phyloP scores from a whole-genome alignment of 2,113 vertebrate species.

The Poeciliopsis retropinna region DNA sequence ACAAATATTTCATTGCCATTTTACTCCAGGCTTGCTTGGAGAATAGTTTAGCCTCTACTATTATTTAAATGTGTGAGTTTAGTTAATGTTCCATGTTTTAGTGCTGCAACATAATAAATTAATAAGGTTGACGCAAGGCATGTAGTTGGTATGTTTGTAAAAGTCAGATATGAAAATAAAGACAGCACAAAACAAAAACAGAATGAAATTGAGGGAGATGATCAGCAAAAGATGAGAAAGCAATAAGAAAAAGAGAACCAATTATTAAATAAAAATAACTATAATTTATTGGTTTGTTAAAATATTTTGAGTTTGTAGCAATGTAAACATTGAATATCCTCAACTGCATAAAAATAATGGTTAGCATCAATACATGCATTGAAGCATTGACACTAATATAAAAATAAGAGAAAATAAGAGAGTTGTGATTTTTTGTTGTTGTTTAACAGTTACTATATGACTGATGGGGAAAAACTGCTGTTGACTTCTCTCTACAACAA shows the following conservation, averaged over 20 bases:
- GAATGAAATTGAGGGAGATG: too few relatives aligned
- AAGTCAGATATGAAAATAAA: too few relatives aligned
- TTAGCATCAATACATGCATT: background rate
- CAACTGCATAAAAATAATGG: background rate
- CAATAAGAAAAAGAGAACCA: background rate
- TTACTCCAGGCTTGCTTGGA: background rate
- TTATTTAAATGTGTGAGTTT: background rate
- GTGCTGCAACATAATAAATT: background rate
- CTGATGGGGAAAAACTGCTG: conserved; percentile 43
- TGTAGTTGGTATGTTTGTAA: too few relatives aligned
- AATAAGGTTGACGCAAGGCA: too few relatives aligned
- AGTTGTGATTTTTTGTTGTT: too few relatives aligned
- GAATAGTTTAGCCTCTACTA: conserved; percentile 1
- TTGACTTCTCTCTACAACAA: conserved; percentile 40
- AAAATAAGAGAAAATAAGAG: background rate
- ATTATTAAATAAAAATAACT: background rate
- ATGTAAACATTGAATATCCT: background rate
- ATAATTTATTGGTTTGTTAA: background rate
- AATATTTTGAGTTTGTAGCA: too few relatives aligned
- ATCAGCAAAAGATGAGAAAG: too few relatives aligned
- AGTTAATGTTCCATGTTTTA: background rate
- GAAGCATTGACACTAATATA: background rate
- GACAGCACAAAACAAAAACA: too few relatives aligned
- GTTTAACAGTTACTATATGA: conserved; percentile 27
- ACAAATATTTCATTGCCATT: conserved; percentile 45